These are phyloP conservation scores for Motacilla tschutschensis DNA, from an alignment of 2,113 vertebrate genomes.

Conservation along the genomic window DNA sequence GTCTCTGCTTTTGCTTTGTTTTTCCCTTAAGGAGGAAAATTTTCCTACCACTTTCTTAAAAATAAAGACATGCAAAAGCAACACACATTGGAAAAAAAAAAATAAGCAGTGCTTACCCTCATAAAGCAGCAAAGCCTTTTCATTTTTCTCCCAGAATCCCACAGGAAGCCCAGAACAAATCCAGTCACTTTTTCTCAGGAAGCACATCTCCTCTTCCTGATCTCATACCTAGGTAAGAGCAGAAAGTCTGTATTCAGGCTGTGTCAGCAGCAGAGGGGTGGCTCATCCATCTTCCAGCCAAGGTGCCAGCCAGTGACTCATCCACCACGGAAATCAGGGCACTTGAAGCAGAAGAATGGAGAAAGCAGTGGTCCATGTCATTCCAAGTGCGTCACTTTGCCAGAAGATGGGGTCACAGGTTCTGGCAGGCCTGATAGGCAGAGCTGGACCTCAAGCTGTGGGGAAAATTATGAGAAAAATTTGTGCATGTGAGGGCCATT, in stretches of 20 bases:
- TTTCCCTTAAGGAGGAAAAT: conserved; percentile 1
- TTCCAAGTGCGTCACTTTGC: neutral
- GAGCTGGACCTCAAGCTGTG: neutral
- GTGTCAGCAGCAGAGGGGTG: neutral
- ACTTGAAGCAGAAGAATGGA: neutral
- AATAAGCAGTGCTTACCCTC: neutral
- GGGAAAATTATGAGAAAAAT: neutral
- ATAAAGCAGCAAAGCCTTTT: neutral
- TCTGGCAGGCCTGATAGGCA: neutral
- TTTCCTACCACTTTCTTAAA: neutral
- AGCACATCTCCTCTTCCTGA: neutral
- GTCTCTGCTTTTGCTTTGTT: neutral
- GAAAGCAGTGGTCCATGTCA: neutral
- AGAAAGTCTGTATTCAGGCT: neutral
- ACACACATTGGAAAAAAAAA: neutral
- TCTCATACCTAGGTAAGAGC: neutral
- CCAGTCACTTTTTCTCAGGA: neutral
- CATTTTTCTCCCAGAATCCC: neutral
- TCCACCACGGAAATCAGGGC: neutral
- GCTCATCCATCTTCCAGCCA: neutral
- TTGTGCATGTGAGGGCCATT: fast-evolving
- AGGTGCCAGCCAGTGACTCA: conserved; percentile 31
- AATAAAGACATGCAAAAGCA: neutral
- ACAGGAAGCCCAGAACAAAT: neutral
- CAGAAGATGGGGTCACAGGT: neutral